phyloP scores from a whole-genome alignment of 1,140 invertebrate species.

The Drosophila navojoa region DNA sequence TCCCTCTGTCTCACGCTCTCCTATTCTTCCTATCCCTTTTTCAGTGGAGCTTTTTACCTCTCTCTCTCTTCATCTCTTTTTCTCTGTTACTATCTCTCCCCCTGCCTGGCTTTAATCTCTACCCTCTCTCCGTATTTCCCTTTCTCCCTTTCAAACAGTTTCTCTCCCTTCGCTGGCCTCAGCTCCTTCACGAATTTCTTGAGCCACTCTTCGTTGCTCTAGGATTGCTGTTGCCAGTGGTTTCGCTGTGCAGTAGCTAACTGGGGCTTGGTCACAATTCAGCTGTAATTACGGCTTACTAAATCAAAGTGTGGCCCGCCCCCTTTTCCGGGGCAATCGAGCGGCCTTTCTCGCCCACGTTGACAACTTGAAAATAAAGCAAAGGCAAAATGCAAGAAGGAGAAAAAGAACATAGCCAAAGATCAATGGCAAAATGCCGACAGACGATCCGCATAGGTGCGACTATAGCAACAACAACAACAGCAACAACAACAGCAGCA shows the following conservation, averaged over 20 bases:
- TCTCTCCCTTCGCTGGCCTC: too few species aligned
- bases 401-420: slow-evolving; percentile 23
- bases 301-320: slow-evolving; percentile 35
- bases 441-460: slow-evolving; percentile 30
- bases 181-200: neutral
- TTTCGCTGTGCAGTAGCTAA: slow-evolving; percentile 29
- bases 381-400: slow-evolving; percentile 5
- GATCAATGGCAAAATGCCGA: slow-evolving; percentile 54
- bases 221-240: neutral
- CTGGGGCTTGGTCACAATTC: slow-evolving; percentile 24
- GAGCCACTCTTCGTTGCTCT: neutral
- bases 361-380: slow-evolving; percentile 40
- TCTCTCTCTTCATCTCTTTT: too few species aligned
- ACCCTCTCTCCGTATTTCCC: too few species aligned
- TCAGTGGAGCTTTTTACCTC: too few species aligned
- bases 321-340: neutral
- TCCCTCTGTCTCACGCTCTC: too few species aligned
- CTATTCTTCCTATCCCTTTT: too few species aligned
- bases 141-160: too few species aligned
- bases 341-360: slow-evolving; percentile 44
- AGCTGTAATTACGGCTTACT: slow-evolving; percentile 51
- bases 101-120: too few species aligned
- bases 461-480: slow-evolving; percentile 30
- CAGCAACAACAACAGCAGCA: slow-evolving; percentile 31
- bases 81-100: too few species aligned